A percentile compares a stretch with the other conserved stretches of the same genome.
phyloP scores from a whole-genome alignment of 1,140 invertebrate genomes.

The Musca vetustissima region DNA sequence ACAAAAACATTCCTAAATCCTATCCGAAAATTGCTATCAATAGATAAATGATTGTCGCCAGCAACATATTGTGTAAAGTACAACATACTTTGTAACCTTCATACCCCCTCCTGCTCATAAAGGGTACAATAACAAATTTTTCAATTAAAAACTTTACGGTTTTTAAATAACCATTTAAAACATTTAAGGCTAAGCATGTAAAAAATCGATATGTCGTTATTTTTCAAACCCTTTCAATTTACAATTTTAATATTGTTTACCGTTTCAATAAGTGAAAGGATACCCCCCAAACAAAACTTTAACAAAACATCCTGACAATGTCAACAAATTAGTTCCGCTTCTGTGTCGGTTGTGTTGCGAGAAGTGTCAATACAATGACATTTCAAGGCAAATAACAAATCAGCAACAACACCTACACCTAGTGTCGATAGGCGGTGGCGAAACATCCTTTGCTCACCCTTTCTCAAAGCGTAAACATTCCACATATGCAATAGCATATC shows the following conservation, averaged over 20 bases:
- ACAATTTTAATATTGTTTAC: slow-evolving; percentile 1
- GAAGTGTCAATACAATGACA: slow-evolving; percentile 7
- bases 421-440: no score
- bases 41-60: no score
- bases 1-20: no score
- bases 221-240: not conserved
- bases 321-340: slow-evolving; percentile 20
- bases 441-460: not conserved
- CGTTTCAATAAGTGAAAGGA: not conserved
- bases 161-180: no score
- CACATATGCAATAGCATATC: slow-evolving; percentile 7
- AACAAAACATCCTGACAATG: slow-evolving; percentile 1
- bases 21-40: no score
- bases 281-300: not conserved
- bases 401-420: slow-evolving; percentile 8
- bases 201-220: not conserved
- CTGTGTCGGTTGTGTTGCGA: not conserved
- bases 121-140: no score
- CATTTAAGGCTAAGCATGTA: no score
- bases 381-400: not conserved
- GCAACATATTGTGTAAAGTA: no score
- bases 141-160: no score
- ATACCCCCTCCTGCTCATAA: no score
- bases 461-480: not conserved
- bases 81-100: no score